A percentile compares a stretch with the other conserved stretches of the same genome.
Evolutionary conservation across 2,888 invertebrate species (phyloP).

Genomic region (Liopterus haemorrhoidalis): DNA sequence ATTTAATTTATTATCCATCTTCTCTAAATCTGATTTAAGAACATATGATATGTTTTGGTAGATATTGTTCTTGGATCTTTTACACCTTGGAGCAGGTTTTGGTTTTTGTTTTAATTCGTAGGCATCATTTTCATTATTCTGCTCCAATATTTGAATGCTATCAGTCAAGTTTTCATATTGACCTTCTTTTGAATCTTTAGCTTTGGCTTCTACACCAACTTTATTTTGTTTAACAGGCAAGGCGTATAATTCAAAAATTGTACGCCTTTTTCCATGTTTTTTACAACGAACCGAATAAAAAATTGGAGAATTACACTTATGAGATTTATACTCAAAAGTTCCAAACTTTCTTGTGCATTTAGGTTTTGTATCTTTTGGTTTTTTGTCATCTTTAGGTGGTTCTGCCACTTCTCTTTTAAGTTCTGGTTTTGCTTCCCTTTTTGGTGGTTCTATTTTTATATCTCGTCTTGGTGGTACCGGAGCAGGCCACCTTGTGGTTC

Average conservation of each 20-base stretch:
- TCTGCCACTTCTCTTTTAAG: no score
- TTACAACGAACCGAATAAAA: constrained; percentile 46
- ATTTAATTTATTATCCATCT: constrained; percentile 29
- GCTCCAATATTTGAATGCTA: constrained; percentile 61
- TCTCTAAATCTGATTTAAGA: constrained; percentile 22
- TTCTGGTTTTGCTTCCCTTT: no score
- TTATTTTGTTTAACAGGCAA: constrained; percentile 38
- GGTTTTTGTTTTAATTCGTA: constrained; percentile 36
- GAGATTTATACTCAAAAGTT: constrained; percentile 42
- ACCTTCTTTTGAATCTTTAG: constrained; percentile 42
- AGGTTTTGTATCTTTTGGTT: constrained; percentile 23
- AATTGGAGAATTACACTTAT: constrained; percentile 45
- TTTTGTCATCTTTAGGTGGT: constrained; percentile 8
- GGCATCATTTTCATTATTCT: constrained; percentile 40
- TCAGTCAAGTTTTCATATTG: constrained; percentile 61
- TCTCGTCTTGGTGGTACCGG: no score
- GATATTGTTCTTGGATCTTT: constrained; percentile 33
- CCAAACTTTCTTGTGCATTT: constrained; percentile 38
- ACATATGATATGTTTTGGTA: constrained; percentile 36
- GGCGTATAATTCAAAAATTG: constrained; percentile 40
- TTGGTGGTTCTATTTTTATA: no score
- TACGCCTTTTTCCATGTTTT: constrained; percentile 43
- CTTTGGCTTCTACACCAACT: constrained; percentile 28
- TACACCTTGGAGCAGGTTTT: constrained; percentile 54
- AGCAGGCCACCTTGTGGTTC: no score